Evolutionary conservation across 1,140 invertebrate species (phyloP).

Genomic region (Drosophila ananassae): DNA sequence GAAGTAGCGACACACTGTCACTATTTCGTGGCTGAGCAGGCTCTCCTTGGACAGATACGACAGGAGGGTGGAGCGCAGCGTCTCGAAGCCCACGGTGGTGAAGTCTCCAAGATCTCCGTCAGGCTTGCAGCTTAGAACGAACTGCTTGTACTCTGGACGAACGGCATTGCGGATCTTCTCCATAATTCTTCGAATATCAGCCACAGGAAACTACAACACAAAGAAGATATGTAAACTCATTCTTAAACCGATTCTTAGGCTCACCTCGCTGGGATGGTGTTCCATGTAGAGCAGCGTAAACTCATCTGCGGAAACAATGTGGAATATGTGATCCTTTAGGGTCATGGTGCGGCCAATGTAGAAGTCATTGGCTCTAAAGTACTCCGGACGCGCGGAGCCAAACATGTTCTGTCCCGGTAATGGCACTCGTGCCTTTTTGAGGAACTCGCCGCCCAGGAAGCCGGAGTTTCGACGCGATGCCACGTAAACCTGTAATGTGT

Average conservation of each 20-base stretch:
- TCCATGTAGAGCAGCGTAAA: slow-evolving; percentile 95
- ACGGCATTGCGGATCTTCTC: slow-evolving; percentile 88
- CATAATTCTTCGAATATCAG: slow-evolving; percentile 89
- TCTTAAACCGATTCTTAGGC: background rate
- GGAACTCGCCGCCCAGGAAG: slow-evolving; percentile 88
- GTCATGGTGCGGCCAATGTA: slow-evolving; percentile 91
- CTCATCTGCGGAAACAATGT: slow-evolving; percentile 92
- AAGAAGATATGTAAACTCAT: too few relatives aligned
- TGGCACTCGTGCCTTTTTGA: slow-evolving; percentile 88
- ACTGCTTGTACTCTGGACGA: slow-evolving; percentile 89
- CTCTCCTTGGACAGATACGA: slow-evolving; percentile 86
- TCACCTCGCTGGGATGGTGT: slow-evolving; percentile 89
- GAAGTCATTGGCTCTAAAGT: slow-evolving; percentile 91
- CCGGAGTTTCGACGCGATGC: slow-evolving; percentile 90
- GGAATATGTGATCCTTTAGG: slow-evolving; percentile 91
- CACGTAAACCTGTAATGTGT: slow-evolving; percentile 93
- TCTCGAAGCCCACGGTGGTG: slow-evolving; percentile 83
- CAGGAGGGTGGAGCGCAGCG: slow-evolving; percentile 86
- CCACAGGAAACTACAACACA: slow-evolving; percentile 90
- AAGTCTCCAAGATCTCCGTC: slow-evolving; percentile 67
- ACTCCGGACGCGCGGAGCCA: slow-evolving; percentile 88
- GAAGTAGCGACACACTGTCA: slow-evolving; percentile 89
- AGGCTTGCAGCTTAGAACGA: slow-evolving; percentile 88
- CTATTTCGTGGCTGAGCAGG: slow-evolving; percentile 91
- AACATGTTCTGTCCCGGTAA: slow-evolving; percentile 90